Evolutionary conservation across 2,888 invertebrate genomes (phyloP).

Genomic region (Papilio gigon): DNA sequence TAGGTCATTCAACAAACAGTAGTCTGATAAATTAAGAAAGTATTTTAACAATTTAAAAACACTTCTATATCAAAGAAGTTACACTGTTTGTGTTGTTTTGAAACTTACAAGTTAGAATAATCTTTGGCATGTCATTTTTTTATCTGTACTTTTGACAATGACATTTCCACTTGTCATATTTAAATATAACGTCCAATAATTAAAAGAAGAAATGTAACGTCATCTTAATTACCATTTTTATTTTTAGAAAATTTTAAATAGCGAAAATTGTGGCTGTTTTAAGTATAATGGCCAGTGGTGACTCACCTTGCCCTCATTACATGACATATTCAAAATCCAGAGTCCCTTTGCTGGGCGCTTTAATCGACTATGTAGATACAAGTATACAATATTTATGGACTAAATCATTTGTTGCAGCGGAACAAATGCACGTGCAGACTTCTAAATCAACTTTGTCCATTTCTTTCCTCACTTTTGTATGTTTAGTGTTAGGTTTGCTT

Average conservation of each 20-base stretch:
- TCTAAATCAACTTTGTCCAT: conserved; percentile 59
- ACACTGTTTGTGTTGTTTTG: neutral
- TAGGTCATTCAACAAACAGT: neutral
- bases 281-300: conserved; percentile 54
- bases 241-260: neutral
- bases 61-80: neutral
- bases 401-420: conserved; percentile 60
- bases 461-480: conserved; percentile 62
- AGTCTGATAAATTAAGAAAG: neutral
- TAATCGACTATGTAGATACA: conserved; percentile 69
- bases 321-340: conserved; percentile 66
- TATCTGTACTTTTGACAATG: neutral
- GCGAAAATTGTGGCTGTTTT: conserved; percentile 9
- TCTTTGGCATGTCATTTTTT: neutral
- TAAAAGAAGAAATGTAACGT: too few relatives aligned
- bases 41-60: neutral
- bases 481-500: conserved; percentile 63
- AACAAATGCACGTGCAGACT: conserved; percentile 57
- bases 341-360: conserved; percentile 66
- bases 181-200: neutral
- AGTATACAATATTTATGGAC: conserved; percentile 61
- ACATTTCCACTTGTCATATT: neutral
- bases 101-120: too few relatives aligned
- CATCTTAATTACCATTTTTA: neutral
- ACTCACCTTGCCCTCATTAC: conserved; percentile 52